A percentile compares a stretch with the other conserved stretches of the same genome.
Evolutionary conservation across 2,888 invertebrate species (phyloP).

Genomic region (Rugalucina vietnamica): DNA sequence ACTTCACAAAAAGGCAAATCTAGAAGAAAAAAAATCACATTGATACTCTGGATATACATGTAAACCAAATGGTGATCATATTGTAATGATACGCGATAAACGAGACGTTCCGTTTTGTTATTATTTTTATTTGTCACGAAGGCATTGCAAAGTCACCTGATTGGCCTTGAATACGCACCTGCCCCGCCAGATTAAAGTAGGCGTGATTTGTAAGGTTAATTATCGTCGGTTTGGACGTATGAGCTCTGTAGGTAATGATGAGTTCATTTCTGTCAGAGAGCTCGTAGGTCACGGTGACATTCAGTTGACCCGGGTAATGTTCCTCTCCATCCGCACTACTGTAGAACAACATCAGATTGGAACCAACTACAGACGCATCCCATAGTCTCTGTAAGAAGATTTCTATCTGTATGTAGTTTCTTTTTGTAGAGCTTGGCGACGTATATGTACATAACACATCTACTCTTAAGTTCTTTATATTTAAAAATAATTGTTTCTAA

Average conservation of each 20-base stretch:
- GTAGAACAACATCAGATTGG: slow-evolving; percentile 90
- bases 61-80: not conserved
- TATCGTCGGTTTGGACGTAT: slow-evolving; percentile 91
- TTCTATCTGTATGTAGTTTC: no score
- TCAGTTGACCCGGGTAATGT: slow-evolving; percentile 94
- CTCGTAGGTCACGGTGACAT: slow-evolving; percentile 89
- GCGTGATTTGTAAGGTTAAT: slow-evolving; percentile 95
- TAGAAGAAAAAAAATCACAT: no score
- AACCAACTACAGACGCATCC: slow-evolving; percentile 87
- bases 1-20: no score
- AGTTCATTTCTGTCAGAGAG: slow-evolving; percentile 90
- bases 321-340: slow-evolving; percentile 91
- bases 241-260: slow-evolving; percentile 90
- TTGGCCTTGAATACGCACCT: slow-evolving; percentile 87
- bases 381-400: slow-evolving; percentile 88
- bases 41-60: no score
- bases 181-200: slow-evolving; percentile 97
- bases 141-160: not conserved
- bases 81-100: not conserved
- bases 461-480: no score
- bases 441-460: no score
- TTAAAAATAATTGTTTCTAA: no score
- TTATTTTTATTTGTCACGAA: not conserved
- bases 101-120: not conserved
- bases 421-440: no score